Evolutionary conservation across 2,888 invertebrate species (phyloP), one percentile per base, ranked within the genome.

Genomic region (Dasysyrphus albostriatus): DNA sequence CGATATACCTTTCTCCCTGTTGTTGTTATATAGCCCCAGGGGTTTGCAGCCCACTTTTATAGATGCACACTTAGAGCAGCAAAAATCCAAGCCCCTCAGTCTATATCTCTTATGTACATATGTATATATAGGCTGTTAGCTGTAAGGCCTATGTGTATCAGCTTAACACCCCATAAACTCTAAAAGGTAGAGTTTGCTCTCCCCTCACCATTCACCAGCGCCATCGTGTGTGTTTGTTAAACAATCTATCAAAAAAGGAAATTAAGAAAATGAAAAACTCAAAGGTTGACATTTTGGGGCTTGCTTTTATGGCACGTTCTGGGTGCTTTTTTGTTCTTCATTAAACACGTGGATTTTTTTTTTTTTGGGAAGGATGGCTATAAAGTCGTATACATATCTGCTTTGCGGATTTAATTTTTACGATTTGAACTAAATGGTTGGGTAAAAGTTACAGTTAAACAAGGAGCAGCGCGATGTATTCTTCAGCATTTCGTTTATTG

Each of bases 211-310:
- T 14, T n/a, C 29, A 10, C 0, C 24, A 3, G 14, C 5, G 3
- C 8, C 29, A 29, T 54, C 24, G 51, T 63, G 39, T 54, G 29
- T 24, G 39, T 19, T 12, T 65, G 61, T 59, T 49, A 9, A 69
- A 54, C 37, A 72, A 74, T 78, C 74, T 78, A 87, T 82, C 82
- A 78, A 78, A 78, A 78, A 87, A 59, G 78, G 69, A 87, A 87
- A 87, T 87, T 87, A 87, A 81, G 85, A 63, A 81, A 87, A 87
- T 77, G 69, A 65, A 87, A 87, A 87, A 87, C 85, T 82, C 82
- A 87, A 87, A 87, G 81, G 82, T 81, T 82, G 85, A 82, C 85
- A 82, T 82, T 87, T 78, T 49, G 63, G 69, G 80, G 63, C 49
- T 59, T 54, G 73, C 74, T 81, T 85, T 85, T 83, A 72, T 67